A percentile compares a stretch with the other conserved stretches of the same genome.
phyloP scores from a whole-genome alignment of 2,113 vertebrate genomes.

The Nannobrachium achirus region DNA sequence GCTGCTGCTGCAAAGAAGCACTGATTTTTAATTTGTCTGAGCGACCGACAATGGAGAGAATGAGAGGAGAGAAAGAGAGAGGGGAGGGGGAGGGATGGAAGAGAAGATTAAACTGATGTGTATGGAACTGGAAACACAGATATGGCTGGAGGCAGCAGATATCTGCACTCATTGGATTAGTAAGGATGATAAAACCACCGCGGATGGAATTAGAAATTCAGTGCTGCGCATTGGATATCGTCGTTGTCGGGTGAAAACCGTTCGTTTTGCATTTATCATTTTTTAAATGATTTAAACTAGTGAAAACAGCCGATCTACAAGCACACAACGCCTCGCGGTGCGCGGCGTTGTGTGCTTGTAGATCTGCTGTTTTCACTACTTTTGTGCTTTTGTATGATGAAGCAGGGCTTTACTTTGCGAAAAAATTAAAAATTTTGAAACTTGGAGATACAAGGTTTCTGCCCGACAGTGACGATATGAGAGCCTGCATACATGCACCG shows the following conservation, averaged over 20 bases:
- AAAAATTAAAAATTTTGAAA: no score
- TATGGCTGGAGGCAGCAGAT: slow-evolving; percentile 50
- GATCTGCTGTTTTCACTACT: no score
- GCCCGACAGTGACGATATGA: no score
- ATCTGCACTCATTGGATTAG: slow-evolving; percentile 57
- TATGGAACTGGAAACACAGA: slow-evolving; percentile 63
- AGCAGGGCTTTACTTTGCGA: no score
- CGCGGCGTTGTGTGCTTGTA: no score
- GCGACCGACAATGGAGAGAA: slow-evolving; percentile 29
- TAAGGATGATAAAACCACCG: slow-evolving; percentile 39
- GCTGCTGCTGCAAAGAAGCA: slow-evolving; percentile 48
- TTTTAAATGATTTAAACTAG: no score
- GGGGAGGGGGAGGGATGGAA: slow-evolving; percentile 4
- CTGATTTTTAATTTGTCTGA: slow-evolving; percentile 48
- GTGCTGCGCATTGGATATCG: slow-evolving; percentile 22
- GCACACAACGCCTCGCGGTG: no score
- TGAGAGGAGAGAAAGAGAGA: slow-evolving; percentile 26
- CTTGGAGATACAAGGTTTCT: no score
- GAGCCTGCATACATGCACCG: slow-evolving; percentile 2
- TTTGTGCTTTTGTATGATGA: no score
- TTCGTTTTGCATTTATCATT: no score
- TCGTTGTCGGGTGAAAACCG: no score
- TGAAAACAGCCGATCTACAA: no score
- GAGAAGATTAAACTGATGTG: slow-evolving; percentile 59
- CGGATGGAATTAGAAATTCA: slow-evolving; percentile 40